Base-by-base conservation (phyloP, 2,888 invertebrate genomes). In the Penaeus monodon region DNA sequence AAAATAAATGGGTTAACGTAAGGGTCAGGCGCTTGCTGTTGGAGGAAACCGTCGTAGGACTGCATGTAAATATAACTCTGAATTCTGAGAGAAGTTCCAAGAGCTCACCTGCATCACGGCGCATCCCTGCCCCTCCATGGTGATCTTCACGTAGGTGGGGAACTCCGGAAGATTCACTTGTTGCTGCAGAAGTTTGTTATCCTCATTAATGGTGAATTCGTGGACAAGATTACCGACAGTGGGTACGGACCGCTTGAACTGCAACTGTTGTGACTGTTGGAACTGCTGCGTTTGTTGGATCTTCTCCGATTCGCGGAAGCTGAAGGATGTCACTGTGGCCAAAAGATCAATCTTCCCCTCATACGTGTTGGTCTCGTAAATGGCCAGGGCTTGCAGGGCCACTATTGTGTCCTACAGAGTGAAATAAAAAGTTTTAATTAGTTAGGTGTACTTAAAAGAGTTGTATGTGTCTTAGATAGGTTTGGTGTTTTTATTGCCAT, bases 391-490 rank as follows among this genome's bases (percentile, higher is more conserved):
- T 90, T 94, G 94, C 29, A 95, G 92, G 7, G 94, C 95, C n/a
- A 95, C 93, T 1, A 94, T 94, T 0, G 95, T 95, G 91, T 95
- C 95, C 93, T 94, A 92, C 24, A 76, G n/a, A 22, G 57, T 14
- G 24, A 29, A 70, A 68, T 20, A 68, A 44, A 44, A 44, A 8
- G 44, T 8, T 44, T 44, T 44, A 44, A 44, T 44, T 10, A 44
- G 10, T 44, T 44, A 10, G 44, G 10, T 10, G 44, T 44, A 44
- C 44, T 10, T 44, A 44, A 10, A 44, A 44, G 44, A 6, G 33
- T 38, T 38, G 33, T 3, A 38, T 38, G 33, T 38, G 33, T 38
- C 33, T 38, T 38, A 38, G 4, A 38, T 44, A 44, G 8, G 44
- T 44, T 44, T 44, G 44, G 10, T 44, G 44, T 44, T 44, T 44